Evolutionary conservation across 2,113 vertebrate species (phyloP).

Genomic region (Labeo rohita): DNA sequence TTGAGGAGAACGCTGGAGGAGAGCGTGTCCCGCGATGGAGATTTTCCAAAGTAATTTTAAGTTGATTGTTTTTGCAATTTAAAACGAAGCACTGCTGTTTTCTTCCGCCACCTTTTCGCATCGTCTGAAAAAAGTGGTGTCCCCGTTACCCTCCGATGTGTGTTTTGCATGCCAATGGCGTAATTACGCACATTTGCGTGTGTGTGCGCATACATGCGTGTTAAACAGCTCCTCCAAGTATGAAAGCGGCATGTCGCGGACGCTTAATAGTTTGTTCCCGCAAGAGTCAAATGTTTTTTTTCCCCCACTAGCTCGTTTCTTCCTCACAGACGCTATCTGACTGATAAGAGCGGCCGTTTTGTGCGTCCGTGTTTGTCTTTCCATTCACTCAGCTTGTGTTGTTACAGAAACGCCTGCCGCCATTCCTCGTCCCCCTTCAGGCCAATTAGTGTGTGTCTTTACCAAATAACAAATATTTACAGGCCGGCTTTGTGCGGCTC

Average conservation of each 20-base stretch:
- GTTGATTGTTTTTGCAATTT: constrained; percentile 18
- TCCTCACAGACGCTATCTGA: background rate
- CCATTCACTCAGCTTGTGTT: constrained; percentile 34
- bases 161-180: constrained; percentile 9
- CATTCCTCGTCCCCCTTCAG: background rate
- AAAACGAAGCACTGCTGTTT: background rate
- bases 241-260: background rate
- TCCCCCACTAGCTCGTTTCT: background rate
- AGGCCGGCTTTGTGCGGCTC: background rate
- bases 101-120: background rate
- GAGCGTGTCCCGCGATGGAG: background rate
- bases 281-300: background rate
- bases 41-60: background rate
- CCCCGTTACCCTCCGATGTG: background rate
- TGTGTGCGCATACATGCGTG: background rate
- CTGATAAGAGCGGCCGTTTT: constrained; percentile 22
- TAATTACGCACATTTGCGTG: background rate
- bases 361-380: constrained; percentile 44
- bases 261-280: background rate
- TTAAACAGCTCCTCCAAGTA: constrained; percentile 19
- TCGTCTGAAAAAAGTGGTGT: background rate
- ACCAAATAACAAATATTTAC: constrained; percentile 3
- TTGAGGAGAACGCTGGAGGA: background rate
- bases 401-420: background rate
- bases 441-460: background rate